Evolutionary conservation across 2,888 invertebrate species (phyloP).

Genomic region (Deroplatys truncata): DNA sequence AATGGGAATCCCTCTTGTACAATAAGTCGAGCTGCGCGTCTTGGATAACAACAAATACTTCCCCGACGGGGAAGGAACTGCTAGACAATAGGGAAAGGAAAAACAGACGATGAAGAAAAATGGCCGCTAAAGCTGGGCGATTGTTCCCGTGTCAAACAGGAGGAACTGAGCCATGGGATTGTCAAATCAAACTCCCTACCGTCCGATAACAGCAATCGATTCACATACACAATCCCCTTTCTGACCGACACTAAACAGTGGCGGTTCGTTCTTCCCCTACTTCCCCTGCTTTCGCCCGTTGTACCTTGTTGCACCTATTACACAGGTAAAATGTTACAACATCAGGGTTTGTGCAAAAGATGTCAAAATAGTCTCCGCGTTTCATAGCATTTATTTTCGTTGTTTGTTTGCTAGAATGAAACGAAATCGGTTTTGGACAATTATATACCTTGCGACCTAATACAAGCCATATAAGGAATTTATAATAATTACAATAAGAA

Average conservation of each 20-base stretch:
- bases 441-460: too few relatives aligned
- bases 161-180: background rate
- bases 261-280: background rate
- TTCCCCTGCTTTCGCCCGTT: background rate
- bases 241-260: background rate
- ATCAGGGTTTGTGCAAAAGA: too few relatives aligned
- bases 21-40: background rate
- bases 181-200: background rate
- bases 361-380: too few relatives aligned
- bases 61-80: background rate
- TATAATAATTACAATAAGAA: too few relatives aligned
- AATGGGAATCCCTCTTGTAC: background rate
- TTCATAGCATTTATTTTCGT: too few relatives aligned
- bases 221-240: background rate
- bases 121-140: background rate
- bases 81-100: background rate
- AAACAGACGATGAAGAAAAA: background rate
- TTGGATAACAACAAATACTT: background rate
- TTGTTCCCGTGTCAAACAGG: background rate
- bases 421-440: too few relatives aligned
- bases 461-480: too few relatives aligned
- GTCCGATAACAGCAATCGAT: background rate
- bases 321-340: too few relatives aligned
- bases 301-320: background rate
- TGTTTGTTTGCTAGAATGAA: too few relatives aligned